A percentile compares a stretch with the other conserved stretches of the same genome.
Conservation (phyloP, 2,888 invertebrate species). For the Caenorhabditis parvicauda region DNA sequence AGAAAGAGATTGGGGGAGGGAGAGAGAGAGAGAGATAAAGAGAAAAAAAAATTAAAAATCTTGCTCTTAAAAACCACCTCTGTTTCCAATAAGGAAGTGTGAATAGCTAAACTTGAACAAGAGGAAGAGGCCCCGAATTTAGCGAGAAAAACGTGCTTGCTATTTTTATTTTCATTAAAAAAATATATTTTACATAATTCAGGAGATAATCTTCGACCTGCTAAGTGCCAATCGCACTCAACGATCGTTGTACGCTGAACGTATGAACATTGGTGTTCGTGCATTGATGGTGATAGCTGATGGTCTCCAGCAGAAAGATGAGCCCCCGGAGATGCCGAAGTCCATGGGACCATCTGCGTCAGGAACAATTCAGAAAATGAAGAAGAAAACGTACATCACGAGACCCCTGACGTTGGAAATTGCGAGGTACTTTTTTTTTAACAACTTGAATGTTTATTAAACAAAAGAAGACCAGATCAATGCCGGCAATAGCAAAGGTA, state of each 20-base stretch:
- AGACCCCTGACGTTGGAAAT: slow-evolving; percentile 90
- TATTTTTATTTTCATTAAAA: no score
- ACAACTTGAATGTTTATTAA: neutral
- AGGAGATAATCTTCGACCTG: slow-evolving; percentile 96
- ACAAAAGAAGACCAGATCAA: neutral
- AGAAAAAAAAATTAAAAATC: no score
- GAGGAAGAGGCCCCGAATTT: no score
- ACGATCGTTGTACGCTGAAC: slow-evolving; percentile 64
- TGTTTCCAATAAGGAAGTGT: no score
- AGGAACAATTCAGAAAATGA: slow-evolving; percentile 58
- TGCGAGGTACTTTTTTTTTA: slow-evolving; percentile 69
- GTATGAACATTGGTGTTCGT: slow-evolving; percentile 96
- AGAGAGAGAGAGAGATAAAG: no score
- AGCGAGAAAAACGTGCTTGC: no score
- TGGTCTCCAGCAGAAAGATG: slow-evolving; percentile 95
- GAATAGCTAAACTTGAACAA: no score
- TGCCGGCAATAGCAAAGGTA: neutral
- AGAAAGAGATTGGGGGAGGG: no score
- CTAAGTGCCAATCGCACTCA: slow-evolving; percentile 81
- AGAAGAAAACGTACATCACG: slow-evolving; percentile 58
- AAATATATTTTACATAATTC: slow-evolving; percentile 69
- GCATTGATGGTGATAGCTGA: slow-evolving; percentile 98
- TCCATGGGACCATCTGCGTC: slow-evolving; percentile 70
- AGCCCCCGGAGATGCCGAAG: slow-evolving; percentile 97
- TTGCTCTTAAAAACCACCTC: no score